Conservation (phyloP, 2,797 vertebrate species). For the Hoplostethus atlanticus region DNA sequence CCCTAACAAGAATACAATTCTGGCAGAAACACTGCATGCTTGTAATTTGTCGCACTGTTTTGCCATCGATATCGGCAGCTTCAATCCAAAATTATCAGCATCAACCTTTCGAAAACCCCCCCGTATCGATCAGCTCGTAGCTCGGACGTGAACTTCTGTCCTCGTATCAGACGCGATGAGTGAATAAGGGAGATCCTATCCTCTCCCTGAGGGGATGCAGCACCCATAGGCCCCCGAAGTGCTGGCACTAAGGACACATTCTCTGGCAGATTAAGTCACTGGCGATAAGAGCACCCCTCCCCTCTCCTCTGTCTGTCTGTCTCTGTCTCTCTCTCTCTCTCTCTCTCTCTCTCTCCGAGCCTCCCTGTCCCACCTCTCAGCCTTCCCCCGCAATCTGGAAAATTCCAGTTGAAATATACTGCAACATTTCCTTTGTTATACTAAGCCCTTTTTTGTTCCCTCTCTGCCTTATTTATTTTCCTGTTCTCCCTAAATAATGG, state of each 20-base stretch:
- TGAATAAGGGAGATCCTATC: conserved; percentile 8
- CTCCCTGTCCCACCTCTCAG: conserved; percentile 35
- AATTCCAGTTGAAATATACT: conserved; percentile 72
- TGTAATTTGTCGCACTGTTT: too few species aligned
- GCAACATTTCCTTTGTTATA: conserved; percentile 75
- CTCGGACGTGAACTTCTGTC: conserved; percentile 1
- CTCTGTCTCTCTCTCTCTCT: conserved; percentile 31
- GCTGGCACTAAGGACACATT: conserved; percentile 36
- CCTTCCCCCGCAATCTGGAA: conserved; percentile 52
- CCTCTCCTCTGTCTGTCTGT: conserved; percentile 38
- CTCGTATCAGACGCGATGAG: not conserved
- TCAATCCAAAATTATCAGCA: too few species aligned
- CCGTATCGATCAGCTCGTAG: not conserved
- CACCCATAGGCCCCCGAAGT: conserved; percentile 31
- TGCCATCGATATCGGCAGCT: too few species aligned
- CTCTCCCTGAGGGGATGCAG: conserved; percentile 19
- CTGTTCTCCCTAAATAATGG: conserved; percentile 72
- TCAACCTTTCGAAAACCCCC: too few species aligned
- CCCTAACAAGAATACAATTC: too few species aligned
- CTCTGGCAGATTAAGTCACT: conserved; percentile 53
- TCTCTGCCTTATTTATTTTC: conserved; percentile 69
- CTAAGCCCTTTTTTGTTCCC: conserved; percentile 73
- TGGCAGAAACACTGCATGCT: too few species aligned
- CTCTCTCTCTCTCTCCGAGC: conserved; percentile 31
- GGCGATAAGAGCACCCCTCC: conserved; percentile 51